A percentile compares a stretch with the other conserved stretches of the same genome.
Conservation (phyloP, 2,797 vertebrate species). For the Cuculus canorus region DNA sequence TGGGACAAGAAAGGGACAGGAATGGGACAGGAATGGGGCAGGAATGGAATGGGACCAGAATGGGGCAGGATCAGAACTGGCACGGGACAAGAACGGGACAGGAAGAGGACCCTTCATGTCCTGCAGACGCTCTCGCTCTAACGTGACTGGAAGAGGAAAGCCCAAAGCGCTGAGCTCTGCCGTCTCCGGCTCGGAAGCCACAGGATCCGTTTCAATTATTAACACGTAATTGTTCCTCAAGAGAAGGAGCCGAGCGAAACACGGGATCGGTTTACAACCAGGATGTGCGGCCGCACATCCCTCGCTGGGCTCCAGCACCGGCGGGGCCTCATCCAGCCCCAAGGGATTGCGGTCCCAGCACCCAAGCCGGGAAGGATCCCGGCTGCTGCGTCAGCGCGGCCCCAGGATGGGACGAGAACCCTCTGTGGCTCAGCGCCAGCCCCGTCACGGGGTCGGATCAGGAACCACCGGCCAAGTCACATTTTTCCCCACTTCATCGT, state of each 20-base stretch:
- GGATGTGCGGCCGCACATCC: neutral
- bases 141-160: no score
- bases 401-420: neutral
- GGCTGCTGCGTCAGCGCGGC: neutral
- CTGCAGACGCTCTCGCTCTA: neutral
- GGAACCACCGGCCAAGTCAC: neutral
- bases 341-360: neutral
- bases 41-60: no score
- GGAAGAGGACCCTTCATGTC: neutral
- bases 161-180: neutral
- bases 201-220: neutral
- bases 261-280: no score
- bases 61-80: no score
- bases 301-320: neutral
- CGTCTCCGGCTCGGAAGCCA: neutral
- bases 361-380: neutral
- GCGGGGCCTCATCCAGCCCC: no score
- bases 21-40: no score
- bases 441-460: neutral
- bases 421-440: neutral
- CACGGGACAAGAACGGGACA: no score
- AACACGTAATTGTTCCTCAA: neutral
- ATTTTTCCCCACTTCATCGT: fast-evolving
- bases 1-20: no score
- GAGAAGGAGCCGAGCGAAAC: neutral